Base-by-base conservation (phyloP, 2,797 vertebrate genomes). In the Chrosomus eos region DNA sequence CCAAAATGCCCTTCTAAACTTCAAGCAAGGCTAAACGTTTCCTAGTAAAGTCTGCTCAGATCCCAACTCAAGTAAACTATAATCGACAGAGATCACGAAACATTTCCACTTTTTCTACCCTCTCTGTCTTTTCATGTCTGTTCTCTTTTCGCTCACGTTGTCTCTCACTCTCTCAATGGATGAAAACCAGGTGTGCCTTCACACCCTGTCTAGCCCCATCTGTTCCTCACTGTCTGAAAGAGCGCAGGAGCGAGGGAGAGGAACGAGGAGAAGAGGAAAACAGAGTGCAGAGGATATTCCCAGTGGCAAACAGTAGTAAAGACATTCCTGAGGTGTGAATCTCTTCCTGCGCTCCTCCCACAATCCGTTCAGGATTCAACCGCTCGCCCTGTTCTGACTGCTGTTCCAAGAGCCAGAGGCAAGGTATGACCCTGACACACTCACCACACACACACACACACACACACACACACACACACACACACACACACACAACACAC, bases 311-410 rank as follows among this genome's bases (percentile, higher is more conserved):
- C 85, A 79, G 84, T 84, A 93, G 90, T 86, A 83, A 91, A 94
- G 92, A 93, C 94, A 96, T 95, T 95, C 94, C 93, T 91, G 87
- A 91, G 90, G 88, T 94, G 91, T 94, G 94, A 95, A 91, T 91
- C 82, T 92, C 83, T 86, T 88, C 79, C 91, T 90, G 85, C 83
- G 86, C 75, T 71, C 87, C 87, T 91, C 89, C 90, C 86, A 89
- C 93, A 88, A 90, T 90, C 90, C 91, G 83, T 45, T 80, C 81
- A 26, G 40, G 77, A 80, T 74, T 80, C 71, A 70, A 38, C 71
- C 60, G 7, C 68, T 76, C 31, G 82, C 88, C 92, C 90, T 83
- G 71, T 79, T 91, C 89, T 87, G 94, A 93, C 80, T 90, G 88
- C 43, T 79, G 90, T 91, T 92, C 91, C 92, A 93, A 93, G 89